Percentiles rank a stretch among this genome's conserved stretches.
phyloP scores from a whole-genome alignment of 1,140 invertebrate genomes.

The Nomia melanderi region DNA sequence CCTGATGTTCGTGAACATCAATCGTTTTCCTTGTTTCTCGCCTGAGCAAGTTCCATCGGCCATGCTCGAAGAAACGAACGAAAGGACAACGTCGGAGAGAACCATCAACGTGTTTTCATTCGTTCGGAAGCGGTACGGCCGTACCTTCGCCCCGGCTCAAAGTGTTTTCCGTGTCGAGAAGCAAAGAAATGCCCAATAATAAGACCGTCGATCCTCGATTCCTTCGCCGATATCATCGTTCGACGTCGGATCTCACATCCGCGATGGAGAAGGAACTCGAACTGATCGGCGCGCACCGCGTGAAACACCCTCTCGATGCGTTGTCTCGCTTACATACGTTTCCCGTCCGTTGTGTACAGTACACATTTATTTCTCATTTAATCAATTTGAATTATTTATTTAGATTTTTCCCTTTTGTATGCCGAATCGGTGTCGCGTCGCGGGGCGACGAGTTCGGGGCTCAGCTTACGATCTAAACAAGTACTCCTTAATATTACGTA shows the following conservation, averaged over 20 bases:
- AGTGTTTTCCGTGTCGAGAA: not conserved
- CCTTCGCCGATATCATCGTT: not conserved
- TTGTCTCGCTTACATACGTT: not conserved
- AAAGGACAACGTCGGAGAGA: not conserved
- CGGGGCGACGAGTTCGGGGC: slow-evolving; percentile 70
- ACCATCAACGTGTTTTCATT: too few relatives aligned
- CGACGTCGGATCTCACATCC: not conserved
- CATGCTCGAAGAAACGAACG: too few relatives aligned
- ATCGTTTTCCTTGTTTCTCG: not conserved
- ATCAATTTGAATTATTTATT: slow-evolving; percentile 38
- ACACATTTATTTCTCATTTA: slow-evolving; percentile 27
- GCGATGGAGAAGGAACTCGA: slow-evolving; percentile 20
- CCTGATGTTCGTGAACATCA: not conserved
- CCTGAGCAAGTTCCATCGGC: not conserved
- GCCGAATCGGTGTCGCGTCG: slow-evolving; percentile 63
- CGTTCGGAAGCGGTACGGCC: not conserved
- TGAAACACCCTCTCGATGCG: not conserved
- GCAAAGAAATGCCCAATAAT: slow-evolving; percentile 19
- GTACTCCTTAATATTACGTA: slow-evolving; percentile 70
- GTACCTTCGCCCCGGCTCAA: not conserved
- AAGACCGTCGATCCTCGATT: slow-evolving; percentile 2
- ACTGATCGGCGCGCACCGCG: slow-evolving; percentile 48
- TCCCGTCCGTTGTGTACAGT: not conserved
- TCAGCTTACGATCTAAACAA: slow-evolving; percentile 75
- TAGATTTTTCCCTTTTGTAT: slow-evolving; percentile 40